Percentiles rank a stretch among this genome's conserved stretches.
Evolutionary conservation across 2,888 invertebrate species (phyloP).

Genomic region (Pristionchus entomophagus): DNA sequence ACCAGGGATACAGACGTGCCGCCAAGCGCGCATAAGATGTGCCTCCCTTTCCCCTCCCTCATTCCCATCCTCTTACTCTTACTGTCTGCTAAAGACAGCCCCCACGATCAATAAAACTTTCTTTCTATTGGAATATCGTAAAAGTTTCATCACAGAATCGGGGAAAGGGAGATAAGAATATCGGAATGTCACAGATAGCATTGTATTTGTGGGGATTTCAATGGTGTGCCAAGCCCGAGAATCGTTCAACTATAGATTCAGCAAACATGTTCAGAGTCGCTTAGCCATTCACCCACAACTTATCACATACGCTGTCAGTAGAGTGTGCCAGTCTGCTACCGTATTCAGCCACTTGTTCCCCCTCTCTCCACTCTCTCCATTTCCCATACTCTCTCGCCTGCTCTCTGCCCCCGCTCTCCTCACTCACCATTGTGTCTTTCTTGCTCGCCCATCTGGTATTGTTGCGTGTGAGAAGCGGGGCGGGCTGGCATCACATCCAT

Average conservation of each 20-base stretch:
- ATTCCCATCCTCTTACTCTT: background rate
- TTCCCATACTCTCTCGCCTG: background rate
- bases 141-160: background rate
- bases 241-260: too few relatives aligned
- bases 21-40: background rate
- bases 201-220: too few relatives aligned
- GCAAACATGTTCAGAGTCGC: too few relatives aligned
- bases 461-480: background rate
- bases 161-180: too few relatives aligned
- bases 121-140: background rate
- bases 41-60: background rate
- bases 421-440: background rate
- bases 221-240: too few relatives aligned
- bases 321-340: background rate
- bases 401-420: background rate
- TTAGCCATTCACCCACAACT: constrained; percentile 21
- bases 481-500: background rate
- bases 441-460: constrained; percentile 5
- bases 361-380: background rate
- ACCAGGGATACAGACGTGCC: constrained; percentile 31
- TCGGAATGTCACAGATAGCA: too few relatives aligned
- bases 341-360: constrained; percentile 23
- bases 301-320: constrained; percentile 27
- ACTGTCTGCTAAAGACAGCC: background rate
- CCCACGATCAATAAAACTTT: background rate